A percentile compares a stretch with the other conserved stretches of the same genome.
Evolutionary conservation across 2,797 vertebrate species (phyloP).

Genomic region (Clarias platycephalus): DNA sequence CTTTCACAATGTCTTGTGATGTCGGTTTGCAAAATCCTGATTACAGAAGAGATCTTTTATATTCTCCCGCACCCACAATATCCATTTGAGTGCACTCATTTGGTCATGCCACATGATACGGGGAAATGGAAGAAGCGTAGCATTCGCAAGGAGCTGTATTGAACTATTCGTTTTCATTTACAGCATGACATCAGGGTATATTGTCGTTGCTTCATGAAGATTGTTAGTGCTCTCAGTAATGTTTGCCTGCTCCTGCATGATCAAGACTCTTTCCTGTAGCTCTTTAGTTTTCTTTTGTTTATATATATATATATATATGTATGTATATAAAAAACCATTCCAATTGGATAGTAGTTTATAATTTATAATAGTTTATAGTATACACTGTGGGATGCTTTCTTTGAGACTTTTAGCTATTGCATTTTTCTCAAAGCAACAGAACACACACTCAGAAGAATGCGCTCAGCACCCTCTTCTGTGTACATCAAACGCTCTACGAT

Average conservation of each 20-base stretch:
- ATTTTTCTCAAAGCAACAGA: neutral
- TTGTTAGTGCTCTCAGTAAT: constrained; percentile 62
- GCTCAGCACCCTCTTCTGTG: neutral
- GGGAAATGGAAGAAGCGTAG: constrained; percentile 72
- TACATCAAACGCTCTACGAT: neutral
- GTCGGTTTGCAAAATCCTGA: constrained; percentile 51
- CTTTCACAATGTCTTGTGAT: constrained; percentile 41
- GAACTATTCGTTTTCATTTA: constrained; percentile 81
- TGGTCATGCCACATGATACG: constrained; percentile 81
- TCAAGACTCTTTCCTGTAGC: constrained; percentile 1
- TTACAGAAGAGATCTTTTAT: constrained; percentile 68
- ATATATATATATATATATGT: too few relatives aligned
- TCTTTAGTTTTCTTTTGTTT: constrained; percentile 17
- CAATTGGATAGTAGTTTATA: neutral
- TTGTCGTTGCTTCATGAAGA: constrained; percentile 74
- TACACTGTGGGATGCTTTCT: neutral
- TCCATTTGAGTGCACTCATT: constrained; percentile 67
- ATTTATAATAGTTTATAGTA: too few relatives aligned
- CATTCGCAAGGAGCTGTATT: constrained; percentile 65
- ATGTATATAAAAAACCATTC: too few relatives aligned
- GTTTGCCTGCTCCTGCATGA: constrained; percentile 3
- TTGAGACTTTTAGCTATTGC: neutral
- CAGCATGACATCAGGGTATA: constrained; percentile 79
- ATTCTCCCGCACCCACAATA: constrained; percentile 57
- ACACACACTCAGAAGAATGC: neutral